Conservation (phyloP, 2,888 invertebrate genomes). For the Acanthosoma haemorrhoidale region DNA sequence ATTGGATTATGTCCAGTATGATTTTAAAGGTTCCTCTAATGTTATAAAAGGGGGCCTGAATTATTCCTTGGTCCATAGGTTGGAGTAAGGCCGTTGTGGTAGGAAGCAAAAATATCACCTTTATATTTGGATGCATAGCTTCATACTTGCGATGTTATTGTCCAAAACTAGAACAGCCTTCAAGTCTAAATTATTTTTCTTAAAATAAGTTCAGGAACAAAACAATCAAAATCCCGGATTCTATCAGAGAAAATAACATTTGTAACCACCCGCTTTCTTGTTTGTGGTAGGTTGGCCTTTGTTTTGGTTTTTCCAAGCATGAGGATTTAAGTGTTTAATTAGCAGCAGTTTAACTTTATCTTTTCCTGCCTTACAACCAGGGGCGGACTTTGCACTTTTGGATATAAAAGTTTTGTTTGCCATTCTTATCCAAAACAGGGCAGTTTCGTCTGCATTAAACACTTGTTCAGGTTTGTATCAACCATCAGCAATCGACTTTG, state of each 20-base stretch:
- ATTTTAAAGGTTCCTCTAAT: too few relatives aligned
- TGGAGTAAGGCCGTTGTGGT: too few relatives aligned
- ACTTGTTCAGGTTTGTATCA: conserved; percentile 2
- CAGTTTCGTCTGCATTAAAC: conserved; percentile 38
- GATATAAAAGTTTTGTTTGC: conserved; percentile 43
- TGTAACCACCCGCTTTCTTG: conserved; percentile 8
- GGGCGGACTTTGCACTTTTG: conserved; percentile 43
- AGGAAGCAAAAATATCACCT: too few relatives aligned
- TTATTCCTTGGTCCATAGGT: too few relatives aligned
- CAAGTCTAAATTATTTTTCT: background rate
- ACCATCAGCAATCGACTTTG: background rate
- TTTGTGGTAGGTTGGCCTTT: background rate
- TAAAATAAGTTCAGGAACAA: conserved; percentile 3
- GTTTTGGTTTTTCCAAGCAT: conserved; percentile 40
- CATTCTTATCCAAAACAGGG: conserved; percentile 44
- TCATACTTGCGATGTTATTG: background rate
- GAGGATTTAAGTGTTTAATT: conserved; percentile 41
- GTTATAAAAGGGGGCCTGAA: too few relatives aligned
- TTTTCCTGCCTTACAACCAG: conserved; percentile 42
- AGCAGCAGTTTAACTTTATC: conserved; percentile 43
- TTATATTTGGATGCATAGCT: too few relatives aligned
- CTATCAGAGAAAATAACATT: background rate
- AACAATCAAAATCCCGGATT: background rate
- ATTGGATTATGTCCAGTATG: too few relatives aligned
- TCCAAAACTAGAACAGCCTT: conserved; percentile 15